Evolutionary conservation across 2,113 vertebrate genomes (phyloP).

Genomic region (Paraplagusia blochii): DNA sequence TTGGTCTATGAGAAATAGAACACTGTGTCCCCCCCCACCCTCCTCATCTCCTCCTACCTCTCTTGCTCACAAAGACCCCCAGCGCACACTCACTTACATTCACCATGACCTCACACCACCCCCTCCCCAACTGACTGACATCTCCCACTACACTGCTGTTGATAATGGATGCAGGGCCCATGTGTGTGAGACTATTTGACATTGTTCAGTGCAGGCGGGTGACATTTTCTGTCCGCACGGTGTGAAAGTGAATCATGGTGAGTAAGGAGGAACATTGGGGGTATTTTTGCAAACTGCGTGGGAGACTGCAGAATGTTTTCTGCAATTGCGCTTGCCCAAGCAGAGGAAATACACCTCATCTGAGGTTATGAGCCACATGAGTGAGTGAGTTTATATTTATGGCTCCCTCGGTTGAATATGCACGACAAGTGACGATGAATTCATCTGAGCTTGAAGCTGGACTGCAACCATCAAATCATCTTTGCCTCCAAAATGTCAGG

Average conservation of each 20-base stretch:
- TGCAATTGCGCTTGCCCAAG: conserved; percentile 22
- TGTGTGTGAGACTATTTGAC: conserved; percentile 56
- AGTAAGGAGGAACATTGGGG: conserved; percentile 44
- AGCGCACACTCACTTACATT: conserved; percentile 43
- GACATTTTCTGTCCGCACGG: conserved; percentile 53
- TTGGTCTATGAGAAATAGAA: conserved; percentile 76
- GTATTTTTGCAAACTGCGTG: conserved; percentile 67
- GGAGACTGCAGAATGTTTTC: conserved; percentile 56
- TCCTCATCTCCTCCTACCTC: conserved; percentile 57
- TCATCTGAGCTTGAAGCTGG: too few relatives aligned
- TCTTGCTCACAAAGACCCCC: conserved; percentile 68
- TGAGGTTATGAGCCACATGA: conserved; percentile 22
- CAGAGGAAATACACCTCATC: conserved; percentile 41
- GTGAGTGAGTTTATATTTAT: conserved; percentile 2
- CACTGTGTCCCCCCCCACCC: conserved; percentile 63
- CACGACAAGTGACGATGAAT: too few relatives aligned
- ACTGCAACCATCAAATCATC: too few relatives aligned
- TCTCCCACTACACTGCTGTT: conserved; percentile 70
- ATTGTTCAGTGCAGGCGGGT: conserved; percentile 52
- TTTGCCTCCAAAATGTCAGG: too few relatives aligned
- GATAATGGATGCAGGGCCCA: conserved; percentile 41
- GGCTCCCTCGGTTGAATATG: too few relatives aligned
- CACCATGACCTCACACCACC: conserved; percentile 65
- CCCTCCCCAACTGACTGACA: conserved; percentile 73
- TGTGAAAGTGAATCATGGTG: conserved; percentile 61